phyloP scores from a whole-genome alignment of 2,797 vertebrate species.

The Pseudochaenichthys georgianus region DNA sequence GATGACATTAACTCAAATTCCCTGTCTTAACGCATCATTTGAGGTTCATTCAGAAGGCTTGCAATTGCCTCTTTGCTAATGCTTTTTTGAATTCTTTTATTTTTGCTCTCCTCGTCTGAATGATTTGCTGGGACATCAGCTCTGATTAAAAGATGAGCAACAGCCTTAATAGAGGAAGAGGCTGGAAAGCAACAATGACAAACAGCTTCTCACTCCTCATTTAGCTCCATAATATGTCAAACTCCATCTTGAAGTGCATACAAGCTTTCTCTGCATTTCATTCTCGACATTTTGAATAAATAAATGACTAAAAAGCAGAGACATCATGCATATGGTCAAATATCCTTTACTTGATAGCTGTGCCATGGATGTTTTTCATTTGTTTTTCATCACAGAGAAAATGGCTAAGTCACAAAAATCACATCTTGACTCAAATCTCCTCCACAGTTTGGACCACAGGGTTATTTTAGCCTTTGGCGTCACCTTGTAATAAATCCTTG shows the following conservation, averaged over 20 bases:
- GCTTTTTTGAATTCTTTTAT: constrained; percentile 67
- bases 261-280: constrained; percentile 37
- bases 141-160: constrained; percentile 79
- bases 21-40: constrained; percentile 78
- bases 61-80: constrained; percentile 75
- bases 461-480: constrained; percentile 68
- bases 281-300: constrained; percentile 24
- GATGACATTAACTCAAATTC: constrained; percentile 81
- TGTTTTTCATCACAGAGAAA: constrained; percentile 31
- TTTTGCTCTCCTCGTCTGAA: constrained; percentile 51
- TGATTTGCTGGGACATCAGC: constrained; percentile 78
- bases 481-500: constrained; percentile 72
- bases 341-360: constrained; percentile 41
- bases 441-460: constrained; percentile 44
- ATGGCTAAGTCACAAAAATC: constrained; percentile 41
- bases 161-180: constrained; percentile 69
- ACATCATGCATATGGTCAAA: constrained; percentile 45
- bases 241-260: constrained; percentile 30
- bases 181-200: constrained; percentile 53
- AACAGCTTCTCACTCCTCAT: constrained; percentile 53
- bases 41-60: constrained; percentile 73
- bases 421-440: constrained; percentile 49
- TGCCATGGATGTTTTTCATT: constrained; percentile 38
- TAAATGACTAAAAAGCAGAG: constrained; percentile 35
- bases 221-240: constrained; percentile 43